phyloP scores from a whole-genome alignment of 2,888 invertebrate genomes.

The Limnephilus rhombicus region DNA sequence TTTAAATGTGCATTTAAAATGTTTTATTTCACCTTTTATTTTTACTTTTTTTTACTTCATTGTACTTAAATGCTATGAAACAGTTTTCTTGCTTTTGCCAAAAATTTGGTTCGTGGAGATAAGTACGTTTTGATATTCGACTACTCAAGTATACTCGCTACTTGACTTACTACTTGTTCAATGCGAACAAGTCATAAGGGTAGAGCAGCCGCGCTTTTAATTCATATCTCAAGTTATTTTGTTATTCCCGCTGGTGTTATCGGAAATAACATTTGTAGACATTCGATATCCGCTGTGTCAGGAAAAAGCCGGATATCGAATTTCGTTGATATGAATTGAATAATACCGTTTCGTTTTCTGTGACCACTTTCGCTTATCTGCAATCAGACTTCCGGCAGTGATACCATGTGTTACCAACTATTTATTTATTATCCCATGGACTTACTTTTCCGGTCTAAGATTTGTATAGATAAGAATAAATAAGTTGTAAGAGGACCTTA shows the following conservation, averaged over 20 bases:
- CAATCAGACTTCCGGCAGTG: not conserved
- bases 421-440: not conserved
- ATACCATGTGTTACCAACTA: not conserved
- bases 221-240: not conserved
- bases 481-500: not conserved
- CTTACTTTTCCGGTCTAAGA: not conserved
- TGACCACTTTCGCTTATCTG: not conserved
- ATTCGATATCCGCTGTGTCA: not conserved
- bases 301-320: not conserved
- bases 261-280: not conserved
- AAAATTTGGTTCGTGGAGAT: too few species aligned
- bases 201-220: not conserved
- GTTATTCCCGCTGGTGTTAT: not conserved
- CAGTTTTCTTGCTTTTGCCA: too few species aligned
- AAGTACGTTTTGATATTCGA: too few species aligned
- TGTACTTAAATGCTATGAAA: too few species aligned
- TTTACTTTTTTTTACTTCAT: too few species aligned
- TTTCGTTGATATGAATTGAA: conserved; percentile 1
- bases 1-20: too few species aligned
- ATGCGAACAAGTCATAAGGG: too few species aligned
- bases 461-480: not conserved
- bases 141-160: too few species aligned
- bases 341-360: not conserved
- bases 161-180: too few species aligned
- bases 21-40: too few species aligned